Base-by-base conservation (phyloP, 2,888 invertebrate genomes). In the Melinaea menophilus region DNA sequence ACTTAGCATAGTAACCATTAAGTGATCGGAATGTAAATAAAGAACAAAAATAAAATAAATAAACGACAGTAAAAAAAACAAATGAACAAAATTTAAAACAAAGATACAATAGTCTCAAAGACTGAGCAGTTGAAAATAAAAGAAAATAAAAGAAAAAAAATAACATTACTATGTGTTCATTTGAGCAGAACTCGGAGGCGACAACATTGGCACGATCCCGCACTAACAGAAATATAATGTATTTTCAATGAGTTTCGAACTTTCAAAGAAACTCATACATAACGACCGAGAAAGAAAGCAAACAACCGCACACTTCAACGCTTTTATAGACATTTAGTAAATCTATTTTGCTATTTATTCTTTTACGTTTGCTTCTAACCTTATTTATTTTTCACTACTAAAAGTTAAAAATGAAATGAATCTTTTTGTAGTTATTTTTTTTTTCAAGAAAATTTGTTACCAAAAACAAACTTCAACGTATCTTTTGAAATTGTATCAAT, bases 181-280 rank as follows among this genome's bases (percentile, higher is more conserved):
- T 70, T 68, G 70, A 64, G 69, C 69, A 67, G 63, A 69, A 70
- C 65, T 70, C 62, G 54, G 65, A 68, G 66, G 66, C 67, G 70
- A 67, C 70, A 67, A 67, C 70, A 63, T 67, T 68, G 68, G 67
- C 67, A 66, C 69, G 69, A 66, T 64, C 67, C 59, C 60, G 63
- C 63, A 66, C 62, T 68, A 67, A 71, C 63, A 71, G 66, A 71
- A 63, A 67, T 64, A 71, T 71, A 71, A 69, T 71, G 65, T 66
- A 68, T 68, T 71, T 69, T 64, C 69, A 66, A 70, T 69, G 64
- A 63, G 64, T 64, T 41, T 62, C 57, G 56, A 66, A 70, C 58
- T 66, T 67, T 59, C 62, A 59, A 62, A 61, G 60, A 56, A 64
- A 66, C 48, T 64, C 61, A 48, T 66, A 56, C 65, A 59, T 58